These are phyloP conservation scores for Neopelma chrysocephalum DNA, from an alignment of 2,797 vertebrate genomes.

Conservation along the genomic window DNA sequence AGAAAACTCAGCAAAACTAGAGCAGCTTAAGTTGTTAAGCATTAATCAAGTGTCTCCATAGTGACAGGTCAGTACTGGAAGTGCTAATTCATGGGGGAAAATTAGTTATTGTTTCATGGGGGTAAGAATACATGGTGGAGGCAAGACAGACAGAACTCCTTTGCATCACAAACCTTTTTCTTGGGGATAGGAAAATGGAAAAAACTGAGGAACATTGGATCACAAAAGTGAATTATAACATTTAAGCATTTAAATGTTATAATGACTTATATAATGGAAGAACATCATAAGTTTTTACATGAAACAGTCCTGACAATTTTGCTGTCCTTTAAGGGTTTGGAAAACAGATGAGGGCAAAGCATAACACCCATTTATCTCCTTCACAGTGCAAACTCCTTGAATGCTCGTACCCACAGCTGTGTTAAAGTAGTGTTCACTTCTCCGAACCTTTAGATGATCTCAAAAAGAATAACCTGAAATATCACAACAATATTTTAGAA, in stretches of 20 bases:
- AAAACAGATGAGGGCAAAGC: background rate
- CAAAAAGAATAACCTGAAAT: background rate
- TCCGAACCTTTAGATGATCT: background rate
- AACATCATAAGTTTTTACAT: background rate
- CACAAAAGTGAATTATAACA: background rate
- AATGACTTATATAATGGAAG: background rate
- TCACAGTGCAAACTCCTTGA: background rate
- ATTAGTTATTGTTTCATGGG: background rate
- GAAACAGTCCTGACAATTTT: background rate
- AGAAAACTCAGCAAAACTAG: background rate
- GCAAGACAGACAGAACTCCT: background rate
- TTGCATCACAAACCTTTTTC: background rate
- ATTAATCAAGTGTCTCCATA: background rate
- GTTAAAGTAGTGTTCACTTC: background rate
- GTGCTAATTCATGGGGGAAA: background rate
- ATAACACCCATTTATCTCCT: background rate
- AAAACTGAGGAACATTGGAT: background rate
- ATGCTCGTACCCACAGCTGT: too few relatives aligned
- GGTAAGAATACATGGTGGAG: background rate
- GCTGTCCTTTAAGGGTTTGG: background rate
- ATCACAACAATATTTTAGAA: background rate
- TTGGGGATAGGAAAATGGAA: background rate
- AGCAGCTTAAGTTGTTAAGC: background rate
- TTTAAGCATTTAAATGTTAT: too few relatives aligned
- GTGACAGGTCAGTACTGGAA: background rate